Base-by-base conservation (phyloP, 2,113 vertebrate species). In the Lepus americanus region DNA sequence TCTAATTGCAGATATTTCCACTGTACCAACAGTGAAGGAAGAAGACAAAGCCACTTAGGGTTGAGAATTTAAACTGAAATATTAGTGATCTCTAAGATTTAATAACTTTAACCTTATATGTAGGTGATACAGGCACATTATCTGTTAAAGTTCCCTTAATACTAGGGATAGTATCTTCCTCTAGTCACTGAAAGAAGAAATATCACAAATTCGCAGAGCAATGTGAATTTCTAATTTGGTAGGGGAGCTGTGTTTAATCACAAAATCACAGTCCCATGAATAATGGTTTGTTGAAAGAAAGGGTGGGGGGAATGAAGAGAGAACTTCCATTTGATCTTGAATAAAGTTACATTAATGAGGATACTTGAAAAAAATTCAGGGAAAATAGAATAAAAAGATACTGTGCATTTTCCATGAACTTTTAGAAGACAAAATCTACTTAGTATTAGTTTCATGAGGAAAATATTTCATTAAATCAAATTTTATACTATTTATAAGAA, bases 151-250 rank as follows among this genome's bases (percentile, higher is more conserved):
- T 87, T 73, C 36, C 23, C 53, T 61, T 51, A 69, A 59, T 69
- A 9, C 25, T 96, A 51, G 59, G 17, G 25, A 73, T 22, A 55
- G n/a, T 59, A 70, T 72, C 69, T 88, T 89, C 95, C 83, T 44
- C 33, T 89, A 86, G 69, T 67, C 31, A 78, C 33, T 89, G 51
- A 39, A 94, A 90, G 33, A 87, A 84, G 3, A 93, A 69, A 53
- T 87, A 77, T 29, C 63, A 53, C 13, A 88, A 44, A 88, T 89
- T 95, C 59, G 63, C 3, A 95, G 49, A 7, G 31, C 33, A 76
- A 64, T 49, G 29, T 84, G 23, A 77, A 90, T 91, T 94, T 31
- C 31, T 72, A 51, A 36, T 95, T 72, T 77, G 61, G 16, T 39
- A 70, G 39, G 23, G 23, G 33, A 66, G 2, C 59, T 70, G 0